Base-by-base conservation (phyloP, 2,113 vertebrate genomes). In the Oenanthe oenanthe region DNA sequence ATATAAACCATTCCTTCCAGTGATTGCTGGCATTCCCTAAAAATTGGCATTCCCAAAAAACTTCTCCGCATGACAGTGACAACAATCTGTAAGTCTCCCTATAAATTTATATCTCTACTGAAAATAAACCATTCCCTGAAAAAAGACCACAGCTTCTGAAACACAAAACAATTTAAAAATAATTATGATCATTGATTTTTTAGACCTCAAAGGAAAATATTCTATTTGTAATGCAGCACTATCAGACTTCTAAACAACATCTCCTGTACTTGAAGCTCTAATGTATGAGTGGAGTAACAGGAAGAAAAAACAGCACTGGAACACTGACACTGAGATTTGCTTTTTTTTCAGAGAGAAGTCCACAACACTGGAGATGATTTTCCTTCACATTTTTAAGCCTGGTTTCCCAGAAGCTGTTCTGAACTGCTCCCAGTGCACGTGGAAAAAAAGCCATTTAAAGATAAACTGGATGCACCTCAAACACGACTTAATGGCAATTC, bases 401-500 rank as follows among this genome's bases (percentile, higher is more conserved):
- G 5, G 4, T 58, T 87, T 20, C 29, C 29, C 17, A 21, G 17
- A 63, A 60, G 31, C 24, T 72, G 21, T 8, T 58, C n/a, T 40
- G 50, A 60, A 10, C 22, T 75, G 22, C 18, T 79, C 54, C 38
- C 62, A 47, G 24, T 1, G 13, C 48, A 15, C 0, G 1, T 31
- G 43, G 32, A 68, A 71, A 3, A 18, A 51, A 53, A n/a, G 3
- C 7, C 9, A 51, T 19, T 38, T 26, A 47, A 50, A 82, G 20
- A 13, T 0, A 20, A 19, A 14, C 10, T 25, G n/a, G 24, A 12
- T 7, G 14, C 1, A 66, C 15, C 32, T 48, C n/a, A 71, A 51
- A 61, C 19, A 17, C 0, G 0, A 12, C 19, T n/a, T 12, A n/a
- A 48, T 1, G 3, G 8, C 10, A 56, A 53, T 4, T 12, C 12